These are phyloP conservation scores for Oxycera nigricornis DNA, from an alignment of 2,888 invertebrate species.

Conservation along the genomic window DNA sequence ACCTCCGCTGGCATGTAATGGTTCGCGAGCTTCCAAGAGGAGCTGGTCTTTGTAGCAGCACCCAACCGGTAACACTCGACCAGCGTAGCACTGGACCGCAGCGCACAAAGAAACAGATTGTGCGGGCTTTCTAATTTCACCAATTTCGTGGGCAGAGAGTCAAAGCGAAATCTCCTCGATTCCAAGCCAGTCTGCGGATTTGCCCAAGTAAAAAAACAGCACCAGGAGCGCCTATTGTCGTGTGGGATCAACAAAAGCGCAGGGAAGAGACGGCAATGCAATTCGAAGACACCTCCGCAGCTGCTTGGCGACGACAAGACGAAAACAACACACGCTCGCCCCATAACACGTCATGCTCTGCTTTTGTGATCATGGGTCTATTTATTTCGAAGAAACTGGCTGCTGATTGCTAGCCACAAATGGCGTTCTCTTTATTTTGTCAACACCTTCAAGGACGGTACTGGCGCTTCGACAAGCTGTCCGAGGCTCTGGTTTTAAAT, in stretches of 20 bases:
- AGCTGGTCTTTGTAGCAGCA: neutral
- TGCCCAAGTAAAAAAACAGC: neutral
- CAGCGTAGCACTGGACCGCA: neutral
- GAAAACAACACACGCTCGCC: neutral
- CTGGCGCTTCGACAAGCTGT: too few relatives aligned
- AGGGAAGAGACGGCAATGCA: neutral
- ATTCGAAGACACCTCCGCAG: neutral
- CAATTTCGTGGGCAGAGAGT: slow-evolving; percentile 12
- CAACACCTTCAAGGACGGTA: too few relatives aligned
- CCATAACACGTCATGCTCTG: neutral
- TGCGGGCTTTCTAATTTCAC: slow-evolving; percentile 32
- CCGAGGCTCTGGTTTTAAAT: too few relatives aligned
- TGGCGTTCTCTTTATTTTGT: too few relatives aligned
- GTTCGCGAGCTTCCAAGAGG: too few relatives aligned
- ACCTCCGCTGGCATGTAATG: too few relatives aligned
- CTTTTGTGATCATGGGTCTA: too few relatives aligned
- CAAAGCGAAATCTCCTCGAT: neutral
- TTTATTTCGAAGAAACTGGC: too few relatives aligned
- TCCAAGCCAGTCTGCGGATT: neutral
- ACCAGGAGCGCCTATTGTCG: neutral
- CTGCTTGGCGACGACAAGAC: neutral
- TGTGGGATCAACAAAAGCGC: neutral
- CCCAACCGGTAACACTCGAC: slow-evolving; percentile 2
- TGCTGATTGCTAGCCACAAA: too few relatives aligned
- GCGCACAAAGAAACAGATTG: neutral